Evolutionary conservation across 1,140 invertebrate genomes (phyloP), one percentile per base, ranked within the genome.

Genomic region (Drosophila repleta): DNA sequence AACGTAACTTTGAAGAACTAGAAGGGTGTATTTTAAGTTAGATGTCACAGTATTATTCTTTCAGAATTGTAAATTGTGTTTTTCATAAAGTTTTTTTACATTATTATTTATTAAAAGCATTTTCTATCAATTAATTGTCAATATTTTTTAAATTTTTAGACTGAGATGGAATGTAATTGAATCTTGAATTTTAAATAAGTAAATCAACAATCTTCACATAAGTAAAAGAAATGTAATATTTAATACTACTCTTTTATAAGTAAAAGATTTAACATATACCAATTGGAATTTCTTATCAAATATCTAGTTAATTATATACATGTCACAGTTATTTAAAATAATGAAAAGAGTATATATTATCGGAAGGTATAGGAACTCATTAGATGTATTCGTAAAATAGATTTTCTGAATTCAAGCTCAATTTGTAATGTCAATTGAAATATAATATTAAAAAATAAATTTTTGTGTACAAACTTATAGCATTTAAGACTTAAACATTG

Each of bases 381-480:
- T 48, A 45, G 15, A 26, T 17, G 15, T 26, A 65, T 20, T 72
- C 53, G 37, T 20, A 65, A 57, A 52, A 58, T 24, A n/a, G 62
- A 58, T 35, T 58, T 71, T 57, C 45, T 29, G 39, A 72, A 72
- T 8, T 55, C 41, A 51, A 71, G 63, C 32, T 72, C 69, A 72
- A 72, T 72, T 72, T 72, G 55, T 67, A 72, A 35, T 67, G 69
- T 72, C 69, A 72, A 72, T 72, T 72, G 55, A 53, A 66, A 53
- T 46, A 24, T 55, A 49, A 53, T 57, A 72, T 67, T 60, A 67
- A 71, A 71, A 55, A 52, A 43, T 48, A 46, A 55, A 26, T 65
- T 65, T 39, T 72, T 72, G 69, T 72, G 63, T 72, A 72, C 35
- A 69, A 62, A 62, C 39, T 48, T 32, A 26, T 24, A 48, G 51